phyloP scores from a whole-genome alignment of 2,113 vertebrate species.

The Copsychus sechellarum region DNA sequence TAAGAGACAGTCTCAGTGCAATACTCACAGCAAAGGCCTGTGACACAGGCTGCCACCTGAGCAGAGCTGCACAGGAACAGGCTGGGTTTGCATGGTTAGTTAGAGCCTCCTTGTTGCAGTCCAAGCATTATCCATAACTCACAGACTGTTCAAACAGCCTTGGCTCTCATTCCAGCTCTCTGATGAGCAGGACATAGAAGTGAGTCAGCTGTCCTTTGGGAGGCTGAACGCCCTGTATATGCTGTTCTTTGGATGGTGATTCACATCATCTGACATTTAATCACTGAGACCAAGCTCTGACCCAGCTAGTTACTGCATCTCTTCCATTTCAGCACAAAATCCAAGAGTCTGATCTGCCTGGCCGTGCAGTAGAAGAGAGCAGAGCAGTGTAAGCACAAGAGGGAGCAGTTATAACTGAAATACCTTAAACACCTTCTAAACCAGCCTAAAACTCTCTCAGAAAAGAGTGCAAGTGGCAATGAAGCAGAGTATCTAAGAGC shows the following conservation, averaged over 20 bases:
- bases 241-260: conserved; percentile 31
- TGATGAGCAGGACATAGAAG: conserved; percentile 7
- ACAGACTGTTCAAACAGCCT: conserved; percentile 1
- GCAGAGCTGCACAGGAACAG: background rate
- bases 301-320: background rate
- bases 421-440: background rate
- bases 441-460: background rate
- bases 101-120: background rate
- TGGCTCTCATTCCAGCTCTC: background rate
- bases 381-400: background rate
- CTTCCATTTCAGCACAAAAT: conserved; percentile 10
- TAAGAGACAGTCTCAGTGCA: too few species aligned
- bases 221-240: background rate
- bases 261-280: conserved; percentile 51
- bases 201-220: conserved; percentile 50
- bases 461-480: background rate
- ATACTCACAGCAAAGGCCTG: background rate
- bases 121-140: background rate
- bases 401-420: conserved; percentile 11
- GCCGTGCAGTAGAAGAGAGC: background rate
- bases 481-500: background rate
- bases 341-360: background rate
- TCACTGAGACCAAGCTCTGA: background rate
- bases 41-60: conserved; percentile 24
- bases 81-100: conserved; percentile 16